Evolutionary conservation across 2,888 invertebrate species (phyloP).

Genomic region (Andricus curvator): DNA sequence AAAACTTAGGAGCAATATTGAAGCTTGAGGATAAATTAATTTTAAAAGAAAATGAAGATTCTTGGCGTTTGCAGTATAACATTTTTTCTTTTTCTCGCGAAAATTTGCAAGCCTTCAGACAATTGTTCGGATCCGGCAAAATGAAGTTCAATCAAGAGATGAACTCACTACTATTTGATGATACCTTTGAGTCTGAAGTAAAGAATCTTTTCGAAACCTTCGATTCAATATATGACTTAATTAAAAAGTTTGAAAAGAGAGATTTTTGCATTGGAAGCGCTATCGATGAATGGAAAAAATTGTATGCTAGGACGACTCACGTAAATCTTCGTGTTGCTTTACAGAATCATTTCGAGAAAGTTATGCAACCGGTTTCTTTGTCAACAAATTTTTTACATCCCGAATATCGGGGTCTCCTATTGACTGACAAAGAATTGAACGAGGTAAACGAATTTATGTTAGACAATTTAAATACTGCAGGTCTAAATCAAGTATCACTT

Average conservation of each 20-base stretch:
- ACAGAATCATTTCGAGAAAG: too few species aligned
- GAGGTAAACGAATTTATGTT: not conserved
- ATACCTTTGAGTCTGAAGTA: not conserved
- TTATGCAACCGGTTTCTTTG: not conserved
- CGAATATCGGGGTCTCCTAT: not conserved
- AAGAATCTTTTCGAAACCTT: too few species aligned
- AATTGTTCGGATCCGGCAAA: not conserved
- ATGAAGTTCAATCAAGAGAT: not conserved
- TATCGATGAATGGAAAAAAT: constrained; percentile 2
- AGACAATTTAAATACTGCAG: not conserved
- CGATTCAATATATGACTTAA: not conserved
- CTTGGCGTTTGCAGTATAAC: not conserved
- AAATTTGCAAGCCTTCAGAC: not conserved
- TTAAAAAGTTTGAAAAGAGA: not conserved
- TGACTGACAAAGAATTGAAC: not conserved
- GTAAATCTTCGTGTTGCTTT: not conserved
- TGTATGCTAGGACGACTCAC: not conserved
- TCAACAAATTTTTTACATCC: not conserved
- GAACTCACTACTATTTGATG: not conserved
- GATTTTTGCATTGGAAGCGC: constrained; percentile 1
- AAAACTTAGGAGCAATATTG: not conserved
- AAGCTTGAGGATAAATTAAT: not conserved
- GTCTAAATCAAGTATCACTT: not conserved
- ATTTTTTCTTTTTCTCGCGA: not conserved
- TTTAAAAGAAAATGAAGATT: too few species aligned